These are phyloP conservation scores for Tholera decimalis DNA, from an alignment of 2,888 invertebrate species.

Conservation along the genomic window DNA sequence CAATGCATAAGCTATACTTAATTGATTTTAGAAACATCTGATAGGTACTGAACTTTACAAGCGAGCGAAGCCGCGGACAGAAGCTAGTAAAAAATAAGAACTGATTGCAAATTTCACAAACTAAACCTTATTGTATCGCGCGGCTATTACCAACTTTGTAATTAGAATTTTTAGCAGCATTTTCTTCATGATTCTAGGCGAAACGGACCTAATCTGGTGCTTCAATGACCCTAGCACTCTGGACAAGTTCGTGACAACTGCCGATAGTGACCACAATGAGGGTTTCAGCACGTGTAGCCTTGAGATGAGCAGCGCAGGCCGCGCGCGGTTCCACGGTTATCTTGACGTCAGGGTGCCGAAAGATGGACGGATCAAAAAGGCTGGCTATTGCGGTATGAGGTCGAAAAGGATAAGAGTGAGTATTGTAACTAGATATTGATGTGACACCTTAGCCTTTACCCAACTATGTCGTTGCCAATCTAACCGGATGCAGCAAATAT, in stretches of 20 bases:
- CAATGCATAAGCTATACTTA: too few relatives aligned
- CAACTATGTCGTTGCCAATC: too few relatives aligned
- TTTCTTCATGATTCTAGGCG: conserved; percentile 85
- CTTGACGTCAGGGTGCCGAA: conserved; percentile 94
- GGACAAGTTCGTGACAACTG: conserved; percentile 94
- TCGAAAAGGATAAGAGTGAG: conserved; percentile 93
- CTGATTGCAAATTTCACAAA: too few relatives aligned
- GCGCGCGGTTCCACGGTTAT: conserved; percentile 94
- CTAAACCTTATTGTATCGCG: too few relatives aligned
- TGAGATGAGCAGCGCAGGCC: conserved; percentile 93
- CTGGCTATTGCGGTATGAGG: conserved; percentile 96
- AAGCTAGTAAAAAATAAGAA: too few relatives aligned
- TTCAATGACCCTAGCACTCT: conserved; percentile 93
- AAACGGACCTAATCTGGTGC: conserved; percentile 94
- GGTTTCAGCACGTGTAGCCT: conserved; percentile 95
- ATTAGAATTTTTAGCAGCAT: not conserved
- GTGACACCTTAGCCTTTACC: too few relatives aligned
- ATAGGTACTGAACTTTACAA: too few relatives aligned
- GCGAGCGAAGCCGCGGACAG: too few relatives aligned
- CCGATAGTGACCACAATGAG: conserved; percentile 95
- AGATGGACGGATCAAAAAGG: conserved; percentile 94
- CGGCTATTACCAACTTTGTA: not conserved
- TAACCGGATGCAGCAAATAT: too few relatives aligned
- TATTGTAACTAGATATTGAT: not conserved
- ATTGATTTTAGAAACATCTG: too few relatives aligned